Evolutionary conservation across 1,140 invertebrate genomes (phyloP), one percentile per base, ranked within the genome.

Genomic region (Hylyphantes graminicola): DNA sequence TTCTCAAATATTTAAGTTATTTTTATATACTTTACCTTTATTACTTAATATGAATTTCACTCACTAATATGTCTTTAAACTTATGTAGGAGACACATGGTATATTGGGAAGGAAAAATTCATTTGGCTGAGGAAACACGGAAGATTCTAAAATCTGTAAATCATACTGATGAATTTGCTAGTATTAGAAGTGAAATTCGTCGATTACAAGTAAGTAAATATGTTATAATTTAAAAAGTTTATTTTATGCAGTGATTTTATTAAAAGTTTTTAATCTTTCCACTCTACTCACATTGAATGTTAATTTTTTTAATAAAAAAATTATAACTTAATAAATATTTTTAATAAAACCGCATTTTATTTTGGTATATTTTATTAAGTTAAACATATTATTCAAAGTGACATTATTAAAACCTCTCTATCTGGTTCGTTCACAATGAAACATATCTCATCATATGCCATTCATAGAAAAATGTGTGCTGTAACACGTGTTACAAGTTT

Each of bases 81-180:
- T 59, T 19, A 50, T 35, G 9, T 75, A 83, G 80, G 54, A 73
- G 55, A 48, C 13, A 53, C 11, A 57, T 84, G 54, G 64, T 84
- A 17, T 84, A 59, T 51, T 84, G 74, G 73, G 73, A 84, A 84
- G 73, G 65, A 19, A 84, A 70, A 57, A 48, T 84, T 68, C 82
- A 53, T n/a, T 50, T 84, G 61, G 82, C 54, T 19, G 82, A 84
- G 35, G 82, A 84, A 51, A 77, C 82, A 57, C 48, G 57, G 5
- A 84, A 77, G 70, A 51, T 84, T 51, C 53, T 84, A 9, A 77
- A 77, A n/a, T 84, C 82, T 59, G 74, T 53, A 35, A 59, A 13
- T 12, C 54, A 84, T 61, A 7, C 35, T 8, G 12, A 17, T 21
- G 82, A 76, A 59, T 70, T 77, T 48, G 55, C 15, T 7, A 57